These are phyloP conservation scores for Gambusia affinis DNA, from an alignment of 2,113 vertebrate species.

Conservation along the genomic window DNA sequence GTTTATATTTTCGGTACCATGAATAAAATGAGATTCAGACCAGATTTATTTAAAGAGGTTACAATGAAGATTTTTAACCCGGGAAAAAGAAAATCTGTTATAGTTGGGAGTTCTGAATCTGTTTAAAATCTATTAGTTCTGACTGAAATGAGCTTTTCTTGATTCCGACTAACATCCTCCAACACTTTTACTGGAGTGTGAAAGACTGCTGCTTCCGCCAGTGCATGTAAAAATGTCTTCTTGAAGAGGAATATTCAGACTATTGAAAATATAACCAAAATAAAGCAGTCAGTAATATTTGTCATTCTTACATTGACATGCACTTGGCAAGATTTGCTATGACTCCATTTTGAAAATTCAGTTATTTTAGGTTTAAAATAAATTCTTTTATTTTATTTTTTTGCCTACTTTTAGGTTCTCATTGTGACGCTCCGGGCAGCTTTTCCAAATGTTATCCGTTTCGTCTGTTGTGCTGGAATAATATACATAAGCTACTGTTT, in stretches of 20 bases:
- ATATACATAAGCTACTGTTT: conserved; percentile 97
- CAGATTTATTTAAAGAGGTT: too few relatives aligned
- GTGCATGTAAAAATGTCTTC: too few relatives aligned
- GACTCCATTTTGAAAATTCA: neutral
- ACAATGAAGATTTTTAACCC: too few relatives aligned
- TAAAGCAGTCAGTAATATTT: too few relatives aligned
- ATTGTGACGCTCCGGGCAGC: conserved; percentile 88
- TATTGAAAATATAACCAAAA: neutral
- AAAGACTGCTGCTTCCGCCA: too few relatives aligned
- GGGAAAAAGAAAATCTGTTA: too few relatives aligned
- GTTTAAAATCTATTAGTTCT: neutral
- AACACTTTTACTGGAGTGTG: too few relatives aligned
- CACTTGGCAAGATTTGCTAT: neutral
- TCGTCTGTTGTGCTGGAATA: conserved; percentile 93
- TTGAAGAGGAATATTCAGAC: neutral
- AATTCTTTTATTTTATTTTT: neutral
- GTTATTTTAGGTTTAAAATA: neutral
- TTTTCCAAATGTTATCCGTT: conserved; percentile 90
- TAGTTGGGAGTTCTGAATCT: too few relatives aligned
- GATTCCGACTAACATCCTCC: too few relatives aligned
- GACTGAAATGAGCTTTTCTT: neutral
- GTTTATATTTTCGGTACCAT: too few relatives aligned
- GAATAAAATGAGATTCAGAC: too few relatives aligned
- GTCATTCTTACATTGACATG: neutral
- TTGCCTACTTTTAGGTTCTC: conserved; percentile 63